phyloP scores from a whole-genome alignment of 2,797 vertebrate genomes.

The Odontamblyopus rebecca region DNA sequence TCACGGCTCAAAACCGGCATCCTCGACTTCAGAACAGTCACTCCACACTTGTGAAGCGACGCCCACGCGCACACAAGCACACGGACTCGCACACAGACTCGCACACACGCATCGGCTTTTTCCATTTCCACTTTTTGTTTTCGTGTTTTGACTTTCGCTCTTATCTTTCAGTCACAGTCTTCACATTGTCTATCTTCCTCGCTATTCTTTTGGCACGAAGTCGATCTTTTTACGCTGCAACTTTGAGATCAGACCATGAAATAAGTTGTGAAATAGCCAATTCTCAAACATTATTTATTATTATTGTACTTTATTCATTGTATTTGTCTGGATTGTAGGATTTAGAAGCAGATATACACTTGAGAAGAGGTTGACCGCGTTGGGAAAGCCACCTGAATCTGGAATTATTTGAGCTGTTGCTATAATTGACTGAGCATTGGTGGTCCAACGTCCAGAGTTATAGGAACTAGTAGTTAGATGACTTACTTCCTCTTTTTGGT shows the following conservation, averaged over 20 bases:
- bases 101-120: conserved; percentile 23
- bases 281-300: neutral
- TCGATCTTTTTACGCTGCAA: neutral
- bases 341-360: neutral
- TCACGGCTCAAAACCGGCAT: conserved; percentile 31
- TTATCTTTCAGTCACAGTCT: conserved; percentile 12
- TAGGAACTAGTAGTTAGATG: too few species aligned
- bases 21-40: conserved; percentile 11
- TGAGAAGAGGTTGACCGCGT: too few species aligned
- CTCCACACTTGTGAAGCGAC: conserved; percentile 13
- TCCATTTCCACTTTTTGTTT: conserved; percentile 25
- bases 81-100: conserved; percentile 11
- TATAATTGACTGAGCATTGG: too few species aligned
- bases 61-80: conserved; percentile 20
- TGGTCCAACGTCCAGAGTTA: too few species aligned
- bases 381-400: too few species aligned
- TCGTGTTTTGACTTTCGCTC: neutral
- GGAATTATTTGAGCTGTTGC: too few species aligned
- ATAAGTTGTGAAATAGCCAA: too few species aligned
- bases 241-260: conserved; percentile 7
- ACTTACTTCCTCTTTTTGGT: too few species aligned
- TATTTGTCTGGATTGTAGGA: neutral
- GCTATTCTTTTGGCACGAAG: neutral
- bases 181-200: neutral
- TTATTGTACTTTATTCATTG: neutral